Evolutionary conservation across 2,113 vertebrate genomes (phyloP).

Genomic region (Numenius arquata): DNA sequence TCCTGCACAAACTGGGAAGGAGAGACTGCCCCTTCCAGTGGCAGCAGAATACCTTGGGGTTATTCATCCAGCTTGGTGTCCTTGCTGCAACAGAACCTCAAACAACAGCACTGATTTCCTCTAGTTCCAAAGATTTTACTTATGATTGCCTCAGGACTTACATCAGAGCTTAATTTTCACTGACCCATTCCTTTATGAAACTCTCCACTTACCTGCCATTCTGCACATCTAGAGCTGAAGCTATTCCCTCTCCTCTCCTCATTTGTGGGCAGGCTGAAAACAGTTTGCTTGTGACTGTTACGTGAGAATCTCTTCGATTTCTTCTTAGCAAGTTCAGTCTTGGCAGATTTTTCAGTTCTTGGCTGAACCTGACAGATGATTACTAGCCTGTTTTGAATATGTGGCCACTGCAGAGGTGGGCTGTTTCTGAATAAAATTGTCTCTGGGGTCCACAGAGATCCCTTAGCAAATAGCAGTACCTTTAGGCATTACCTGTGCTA

Average conservation of each 20-base stretch:
- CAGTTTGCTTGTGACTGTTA: background rate
- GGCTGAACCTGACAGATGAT: background rate
- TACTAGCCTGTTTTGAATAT: background rate
- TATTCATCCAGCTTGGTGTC: background rate
- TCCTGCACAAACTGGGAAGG: background rate
- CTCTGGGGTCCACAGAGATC: background rate
- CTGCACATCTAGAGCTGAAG: background rate
- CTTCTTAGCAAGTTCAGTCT: background rate
- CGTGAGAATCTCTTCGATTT: background rate
- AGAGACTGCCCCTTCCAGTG: background rate
- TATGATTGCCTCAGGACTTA: background rate
- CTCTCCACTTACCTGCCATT: background rate
- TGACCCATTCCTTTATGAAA: background rate
- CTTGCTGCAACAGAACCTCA: background rate
- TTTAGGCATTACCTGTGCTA: background rate
- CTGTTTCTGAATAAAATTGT: background rate
- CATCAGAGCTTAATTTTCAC: background rate
- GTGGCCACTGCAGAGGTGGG: background rate
- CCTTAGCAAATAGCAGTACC: background rate
- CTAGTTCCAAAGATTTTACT: background rate
- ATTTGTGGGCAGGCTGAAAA: background rate
- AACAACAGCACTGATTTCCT: background rate
- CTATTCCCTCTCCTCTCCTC: background rate
- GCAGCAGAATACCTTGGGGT: background rate
- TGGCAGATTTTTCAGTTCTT: background rate